Percentiles rank a stretch among this genome's conserved stretches.
Conservation (phyloP, 2,797 vertebrate species). For the Cynopterus sphinx region DNA sequence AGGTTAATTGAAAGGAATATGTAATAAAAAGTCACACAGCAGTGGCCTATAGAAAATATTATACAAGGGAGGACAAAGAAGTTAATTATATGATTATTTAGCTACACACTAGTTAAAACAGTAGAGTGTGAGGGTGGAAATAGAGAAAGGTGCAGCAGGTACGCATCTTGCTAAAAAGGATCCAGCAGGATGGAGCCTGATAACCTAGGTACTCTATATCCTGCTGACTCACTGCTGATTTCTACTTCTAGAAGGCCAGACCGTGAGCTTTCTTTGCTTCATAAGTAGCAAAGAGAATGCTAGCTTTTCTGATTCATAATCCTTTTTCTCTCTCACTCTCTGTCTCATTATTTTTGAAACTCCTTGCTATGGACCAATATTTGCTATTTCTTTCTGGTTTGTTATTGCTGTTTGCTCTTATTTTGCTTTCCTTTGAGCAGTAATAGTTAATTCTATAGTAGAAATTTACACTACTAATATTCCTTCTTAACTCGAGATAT, state of each 20-base stretch:
- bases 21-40: background rate
- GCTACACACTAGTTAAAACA: background rate
- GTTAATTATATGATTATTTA: background rate
- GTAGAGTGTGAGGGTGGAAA: background rate
- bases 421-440: background rate
- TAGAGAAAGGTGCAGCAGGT: background rate
- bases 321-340: background rate
- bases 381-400: background rate
- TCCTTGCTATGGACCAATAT: background rate
- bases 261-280: background rate
- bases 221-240: background rate
- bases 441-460: background rate
- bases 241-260: background rate
- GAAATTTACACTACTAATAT: background rate
- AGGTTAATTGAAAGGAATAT: background rate
- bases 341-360: background rate
- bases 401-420: background rate
- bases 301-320: background rate
- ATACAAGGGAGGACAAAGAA: background rate
- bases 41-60: background rate
- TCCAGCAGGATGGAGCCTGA: no score
- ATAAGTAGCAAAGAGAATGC: background rate
- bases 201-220: rapidly evolving
- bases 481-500: background rate
- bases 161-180: background rate